Percentiles rank a stretch among this genome's conserved stretches.
Evolutionary conservation across 2,888 invertebrate genomes (phyloP).

Genomic region (Rotaria sp.): DNA sequence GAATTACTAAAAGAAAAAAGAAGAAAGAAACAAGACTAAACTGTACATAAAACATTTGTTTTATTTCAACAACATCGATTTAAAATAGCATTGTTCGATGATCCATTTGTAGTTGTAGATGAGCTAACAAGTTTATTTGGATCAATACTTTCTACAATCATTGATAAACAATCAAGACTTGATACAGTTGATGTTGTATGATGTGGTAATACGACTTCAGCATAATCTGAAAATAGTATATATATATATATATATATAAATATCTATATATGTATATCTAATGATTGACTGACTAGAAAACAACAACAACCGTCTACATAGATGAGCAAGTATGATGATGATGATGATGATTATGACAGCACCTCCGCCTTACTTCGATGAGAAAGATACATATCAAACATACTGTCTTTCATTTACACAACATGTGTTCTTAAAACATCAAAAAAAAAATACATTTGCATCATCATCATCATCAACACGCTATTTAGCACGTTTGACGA

Average conservation of each 20-base stretch:
- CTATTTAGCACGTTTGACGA: no score
- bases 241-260: neutral
- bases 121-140: slow-evolving; percentile 43
- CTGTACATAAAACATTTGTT: neutral
- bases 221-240: slow-evolving; percentile 8
- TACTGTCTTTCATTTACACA: neutral
- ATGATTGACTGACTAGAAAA: neutral
- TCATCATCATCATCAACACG: slow-evolving; percentile 2
- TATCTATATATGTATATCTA: no score
- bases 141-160: slow-evolving; percentile 66
- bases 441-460: neutral
- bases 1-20: no score
- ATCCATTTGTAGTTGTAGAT: neutral
- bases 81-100: neutral
- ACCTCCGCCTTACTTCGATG: neutral
- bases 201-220: neutral
- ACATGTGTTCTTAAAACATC: no score
- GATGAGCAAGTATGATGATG: neutral
- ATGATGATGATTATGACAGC: neutral
- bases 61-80: neutral
- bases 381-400: slow-evolving; percentile 6
- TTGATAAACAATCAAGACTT: slow-evolving; percentile 65
- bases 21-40: no score
- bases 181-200: slow-evolving; percentile 50
- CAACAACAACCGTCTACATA: neutral